Conservation (phyloP, 2,797 vertebrate genomes). For the Helarctos malayanus region DNA sequence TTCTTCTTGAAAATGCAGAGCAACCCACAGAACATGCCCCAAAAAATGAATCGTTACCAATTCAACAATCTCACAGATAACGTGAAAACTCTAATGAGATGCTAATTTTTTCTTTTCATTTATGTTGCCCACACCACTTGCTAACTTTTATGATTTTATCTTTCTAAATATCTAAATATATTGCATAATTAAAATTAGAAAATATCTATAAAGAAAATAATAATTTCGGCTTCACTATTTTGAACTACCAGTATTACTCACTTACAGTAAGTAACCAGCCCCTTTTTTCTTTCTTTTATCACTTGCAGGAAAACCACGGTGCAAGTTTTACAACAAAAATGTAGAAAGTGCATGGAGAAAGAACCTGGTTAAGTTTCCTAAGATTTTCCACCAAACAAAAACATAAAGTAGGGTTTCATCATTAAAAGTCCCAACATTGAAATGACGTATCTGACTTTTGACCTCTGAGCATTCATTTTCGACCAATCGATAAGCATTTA, state of each 20-base stretch:
- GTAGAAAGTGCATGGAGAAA: neutral
- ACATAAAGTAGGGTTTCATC: neutral
- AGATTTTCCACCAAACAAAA: neutral
- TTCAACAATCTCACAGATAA: neutral
- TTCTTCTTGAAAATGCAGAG: constrained; percentile 54
- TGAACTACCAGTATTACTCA: neutral
- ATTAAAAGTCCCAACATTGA: constrained; percentile 14
- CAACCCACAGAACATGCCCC: neutral
- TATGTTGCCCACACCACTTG: neutral
- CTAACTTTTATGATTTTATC: neutral
- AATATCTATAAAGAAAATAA: neutral
- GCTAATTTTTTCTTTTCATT: neutral
- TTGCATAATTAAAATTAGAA: constrained; percentile 24
- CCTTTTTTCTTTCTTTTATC: neutral
- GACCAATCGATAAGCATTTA: neutral
- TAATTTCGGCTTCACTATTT: constrained; percentile 14
- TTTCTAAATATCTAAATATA: constrained; percentile 26
- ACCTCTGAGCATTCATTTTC: neutral
- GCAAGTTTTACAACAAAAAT: neutral
- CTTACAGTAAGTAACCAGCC: neutral
- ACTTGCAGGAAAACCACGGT: neutral
- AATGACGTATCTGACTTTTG: neutral
- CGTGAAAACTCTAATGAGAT: neutral
- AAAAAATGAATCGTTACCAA: neutral
- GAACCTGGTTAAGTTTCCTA: neutral